Conservation (phyloP, 2,797 vertebrate genomes). For the Rachycentron canadum region DNA sequence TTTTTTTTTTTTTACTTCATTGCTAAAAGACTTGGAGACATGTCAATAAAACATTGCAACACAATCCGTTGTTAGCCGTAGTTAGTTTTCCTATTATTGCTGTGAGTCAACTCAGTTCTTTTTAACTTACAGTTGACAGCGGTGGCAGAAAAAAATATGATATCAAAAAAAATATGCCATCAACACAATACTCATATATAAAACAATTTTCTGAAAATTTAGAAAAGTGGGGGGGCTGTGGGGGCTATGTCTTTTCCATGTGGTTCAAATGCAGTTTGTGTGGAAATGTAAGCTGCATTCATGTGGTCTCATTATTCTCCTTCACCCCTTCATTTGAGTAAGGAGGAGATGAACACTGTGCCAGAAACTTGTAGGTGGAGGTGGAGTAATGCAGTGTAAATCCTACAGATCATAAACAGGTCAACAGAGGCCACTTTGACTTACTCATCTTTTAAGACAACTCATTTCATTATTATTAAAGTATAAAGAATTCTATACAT, state of each 20-base stretch:
- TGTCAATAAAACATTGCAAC: neutral
- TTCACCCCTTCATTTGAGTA: neutral
- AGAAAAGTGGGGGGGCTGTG: neutral
- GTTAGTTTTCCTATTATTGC: too few species aligned
- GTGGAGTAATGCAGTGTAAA: neutral
- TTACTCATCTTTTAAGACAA: neutral
- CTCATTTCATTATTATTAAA: neutral
- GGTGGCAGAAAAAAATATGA: neutral
- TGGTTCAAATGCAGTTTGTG: neutral
- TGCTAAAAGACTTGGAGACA: neutral
- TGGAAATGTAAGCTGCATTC: too few species aligned
- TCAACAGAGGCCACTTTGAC: neutral
- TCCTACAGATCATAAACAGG: neutral
- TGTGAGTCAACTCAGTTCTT: neutral
- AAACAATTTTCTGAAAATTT: neutral
- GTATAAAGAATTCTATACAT: neutral
- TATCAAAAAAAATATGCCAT: too few species aligned
- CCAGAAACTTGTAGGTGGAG: neutral
- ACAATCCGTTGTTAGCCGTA: neutral
- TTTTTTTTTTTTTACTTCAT: neutral
- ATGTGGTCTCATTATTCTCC: neutral
- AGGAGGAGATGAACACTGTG: neutral
- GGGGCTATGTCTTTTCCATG: neutral
- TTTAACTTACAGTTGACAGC: neutral
- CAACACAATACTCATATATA: neutral